A percentile compares a stretch with the other conserved stretches of the same genome.
Evolutionary conservation across 2,113 vertebrate genomes (phyloP).

Genomic region (Buteo buteo): DNA sequence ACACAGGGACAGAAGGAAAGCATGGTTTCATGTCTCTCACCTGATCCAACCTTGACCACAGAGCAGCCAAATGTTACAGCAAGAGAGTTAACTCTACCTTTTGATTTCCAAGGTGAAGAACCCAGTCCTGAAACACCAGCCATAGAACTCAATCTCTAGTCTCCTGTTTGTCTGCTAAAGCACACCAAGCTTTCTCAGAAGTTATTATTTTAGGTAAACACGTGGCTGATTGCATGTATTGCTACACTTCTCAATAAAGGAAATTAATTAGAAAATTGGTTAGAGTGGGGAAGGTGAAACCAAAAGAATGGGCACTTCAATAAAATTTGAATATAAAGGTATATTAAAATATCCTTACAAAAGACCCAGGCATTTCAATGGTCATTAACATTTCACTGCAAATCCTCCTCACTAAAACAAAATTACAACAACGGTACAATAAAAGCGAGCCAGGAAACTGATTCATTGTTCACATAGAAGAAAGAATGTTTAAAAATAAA

Average conservation of each 20-base stretch:
- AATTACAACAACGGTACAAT: not conserved
- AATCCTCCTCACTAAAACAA: not conserved
- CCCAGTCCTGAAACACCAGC: not conserved
- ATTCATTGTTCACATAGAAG: not conserved
- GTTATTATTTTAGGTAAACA: not conserved
- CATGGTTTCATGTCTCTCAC: not conserved
- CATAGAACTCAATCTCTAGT: not conserved
- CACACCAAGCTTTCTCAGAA: not conserved
- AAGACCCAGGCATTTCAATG: not conserved
- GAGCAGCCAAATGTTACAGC: not conserved
- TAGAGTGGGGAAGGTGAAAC: not conserved
- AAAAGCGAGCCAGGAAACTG: not conserved
- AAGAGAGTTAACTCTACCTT: not conserved
- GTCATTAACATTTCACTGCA: not conserved
- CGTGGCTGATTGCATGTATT: not conserved
- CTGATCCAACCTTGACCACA: not conserved
- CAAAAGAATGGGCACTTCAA: not conserved
- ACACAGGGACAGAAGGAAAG: not conserved
- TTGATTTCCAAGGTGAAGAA: not conserved
- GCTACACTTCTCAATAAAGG: not conserved
- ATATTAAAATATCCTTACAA: not conserved
- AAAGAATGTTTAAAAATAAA: not conserved
- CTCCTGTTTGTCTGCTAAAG: not conserved
- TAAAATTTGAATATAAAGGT: not conserved
- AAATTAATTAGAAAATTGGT: not conserved